Conservation (phyloP, 2,888 invertebrate species). For the Caenorhabditis drosophilae region DNA sequence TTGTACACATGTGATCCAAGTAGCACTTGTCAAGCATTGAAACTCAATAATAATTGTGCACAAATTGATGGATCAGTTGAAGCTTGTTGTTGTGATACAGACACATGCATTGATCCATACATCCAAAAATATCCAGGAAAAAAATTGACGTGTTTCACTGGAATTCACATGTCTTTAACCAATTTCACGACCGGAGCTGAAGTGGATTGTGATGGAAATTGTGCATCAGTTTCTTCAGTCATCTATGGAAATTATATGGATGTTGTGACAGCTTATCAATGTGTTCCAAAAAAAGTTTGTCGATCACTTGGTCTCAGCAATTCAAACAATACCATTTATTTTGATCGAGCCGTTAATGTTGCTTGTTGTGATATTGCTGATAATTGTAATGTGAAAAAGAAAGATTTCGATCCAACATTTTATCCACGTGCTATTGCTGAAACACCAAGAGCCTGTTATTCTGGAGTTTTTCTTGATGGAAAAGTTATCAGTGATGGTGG, state of each 20-base stretch:
- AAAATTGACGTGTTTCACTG: conserved; percentile 45
- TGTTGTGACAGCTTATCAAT: conserved; percentile 40
- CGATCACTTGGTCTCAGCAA: conserved; percentile 40
- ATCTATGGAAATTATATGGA: conserved; percentile 20
- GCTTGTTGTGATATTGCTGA: conserved; percentile 39
- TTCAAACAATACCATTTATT: conserved; percentile 28
- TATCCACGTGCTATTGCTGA: conserved; percentile 31
- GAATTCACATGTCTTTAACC: conserved; percentile 21
- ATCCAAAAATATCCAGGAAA: conserved; percentile 42
- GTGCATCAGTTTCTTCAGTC: conserved; percentile 28
- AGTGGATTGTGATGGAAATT: conserved; percentile 44
- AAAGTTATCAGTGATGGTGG: conserved; percentile 32
- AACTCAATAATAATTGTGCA: conserved; percentile 43
- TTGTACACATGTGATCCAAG: conserved; percentile 50
- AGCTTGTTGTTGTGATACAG: conserved; percentile 50
- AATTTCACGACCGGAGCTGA: conserved; percentile 23
- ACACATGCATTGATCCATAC: conserved; percentile 50
- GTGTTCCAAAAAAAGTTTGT: conserved; percentile 42
- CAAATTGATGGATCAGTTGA: conserved; percentile 36
- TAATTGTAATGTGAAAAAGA: conserved; percentile 35
- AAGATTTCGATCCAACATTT: conserved; percentile 24
- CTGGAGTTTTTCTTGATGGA: conserved; percentile 37
- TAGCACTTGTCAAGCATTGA: conserved; percentile 37
- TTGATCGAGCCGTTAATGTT: conserved; percentile 25
- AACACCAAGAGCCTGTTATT: conserved; percentile 45